Evolutionary conservation across 35 echinoderm and acorn worm species (phyloP), one percentile per base, ranked within the genome.

Genomic region (Strongylocentrotus purpuratus): DNA sequence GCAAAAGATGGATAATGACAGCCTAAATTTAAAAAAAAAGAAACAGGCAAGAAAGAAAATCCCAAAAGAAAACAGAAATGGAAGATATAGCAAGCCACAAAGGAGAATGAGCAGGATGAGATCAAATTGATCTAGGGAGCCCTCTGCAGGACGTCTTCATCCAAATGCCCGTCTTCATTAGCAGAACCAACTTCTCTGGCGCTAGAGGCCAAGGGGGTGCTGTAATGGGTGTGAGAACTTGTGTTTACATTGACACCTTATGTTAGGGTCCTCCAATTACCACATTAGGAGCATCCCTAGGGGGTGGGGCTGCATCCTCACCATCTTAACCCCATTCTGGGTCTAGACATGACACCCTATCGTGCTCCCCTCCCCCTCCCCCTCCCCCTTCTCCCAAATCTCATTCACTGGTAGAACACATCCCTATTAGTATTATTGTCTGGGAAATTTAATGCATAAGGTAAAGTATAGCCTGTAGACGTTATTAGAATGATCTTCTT

Each of bases 211-310:
- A 78, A 78, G 65, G 25, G 65, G 20, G 65, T 78, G 65, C 65
- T 78, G 65, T n/a, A 78, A 78, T 78, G 65, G 65, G 65, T 78
- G 65, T 78, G 65, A 78, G 65, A 78, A 78, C 65, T 0, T n/a
- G n/a, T 78, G 65, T 78, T 78, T 78, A 78, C 65, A 18, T 78
- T 78, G 65, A 78, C 65, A 78, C 65, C 65, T 78, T 78, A 78
- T n/a, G 22, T 59, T 78, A 78, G 65, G 65, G 65, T 78, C 18
- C 22, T 78, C 65, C 65, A 78, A 78, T 78, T 78, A 78, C 65
- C 65, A 78, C 65, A 78, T 78, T 78, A 78, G 65, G 20, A 78
- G 65, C 20, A 15, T 78, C 65, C 65, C 28, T 78, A 78, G 65
- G 65, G 65, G 65, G n/a, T n/a, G n/a, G n/a, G 35, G 22, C 28